Evolutionary conservation across 2,888 invertebrate genomes (phyloP), one percentile per base, ranked within the genome.

Genomic region (Trichacis sp.): DNA sequence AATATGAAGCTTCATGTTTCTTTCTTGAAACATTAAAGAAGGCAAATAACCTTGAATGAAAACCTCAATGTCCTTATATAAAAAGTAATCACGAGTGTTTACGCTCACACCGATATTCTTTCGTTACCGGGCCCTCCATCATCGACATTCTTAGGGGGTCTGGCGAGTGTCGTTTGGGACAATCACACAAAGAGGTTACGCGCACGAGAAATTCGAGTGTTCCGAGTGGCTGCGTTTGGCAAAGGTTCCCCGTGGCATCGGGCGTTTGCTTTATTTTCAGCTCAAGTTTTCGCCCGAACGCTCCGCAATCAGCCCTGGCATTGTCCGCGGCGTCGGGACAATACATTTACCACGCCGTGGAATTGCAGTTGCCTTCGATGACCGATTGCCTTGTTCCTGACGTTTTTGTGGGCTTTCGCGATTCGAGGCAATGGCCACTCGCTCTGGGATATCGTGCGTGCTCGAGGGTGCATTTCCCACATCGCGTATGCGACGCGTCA

Each of bases 221-320:
- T 77, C 71, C 74, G 72, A 74, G 72, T 69, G 72, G 70, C 66
- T 77, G 73, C 73, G 70, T 77, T 76, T 73, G 78, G 73, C 76
- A 74, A 70, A 64, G 73, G 63, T 65, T 66, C 73, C 71, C 73
- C 59, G 55, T 67, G 49, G 61, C 33, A 45, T 47, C 36, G 50
- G 20, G 18, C 42, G 45, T 68, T 76, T 74, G 72, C 73, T 78
- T 80, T 78, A 78, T 80, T 80, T 80, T 78, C 75, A 75, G 77
- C 74, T 75, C 77, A 76, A 78, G 76, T 77, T 79, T 79, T 81
- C 78, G 71, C 73, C 71, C 73, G 76, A 76, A 68, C 77, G 76
- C 69, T 69, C 73, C 73, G 77, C 82, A 82, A 82, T 82, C 82
- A 82, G 77, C 73, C 74, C 49, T 60, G 57, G 75, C 76, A 81